phyloP scores from a whole-genome alignment of 2,113 vertebrate species.

The Scomber colias region DNA sequence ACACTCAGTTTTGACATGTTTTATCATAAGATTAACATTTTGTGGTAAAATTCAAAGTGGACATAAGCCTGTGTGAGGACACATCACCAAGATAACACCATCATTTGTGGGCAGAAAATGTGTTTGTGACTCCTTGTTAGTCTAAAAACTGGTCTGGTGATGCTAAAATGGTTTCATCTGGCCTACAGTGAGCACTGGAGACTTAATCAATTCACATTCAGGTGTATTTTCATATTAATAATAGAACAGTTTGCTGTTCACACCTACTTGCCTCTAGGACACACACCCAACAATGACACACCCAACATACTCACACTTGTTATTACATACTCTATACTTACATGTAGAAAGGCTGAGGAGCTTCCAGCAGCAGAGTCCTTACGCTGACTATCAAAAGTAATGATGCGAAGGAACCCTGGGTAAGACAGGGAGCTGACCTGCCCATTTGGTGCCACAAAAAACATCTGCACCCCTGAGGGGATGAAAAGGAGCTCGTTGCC shows the following conservation, averaged over 20 bases:
- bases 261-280: constrained; percentile 2
- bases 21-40: not conserved
- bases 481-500: constrained; percentile 90
- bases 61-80: not conserved
- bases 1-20: not conserved
- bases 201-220: too few relatives aligned
- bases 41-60: not conserved
- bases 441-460: constrained; percentile 92
- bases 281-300: not conserved
- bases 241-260: not conserved
- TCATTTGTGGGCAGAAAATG: not conserved
- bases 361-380: constrained; percentile 70
- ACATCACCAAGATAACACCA: not conserved
- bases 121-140: constrained; percentile 7
- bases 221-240: too few relatives aligned
- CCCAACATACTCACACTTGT: not conserved
- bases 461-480: constrained; percentile 94
- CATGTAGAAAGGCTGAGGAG: constrained; percentile 91
- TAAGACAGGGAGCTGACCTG: constrained; percentile 93
- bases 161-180: not conserved
- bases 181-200: too few relatives aligned
- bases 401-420: constrained; percentile 92
- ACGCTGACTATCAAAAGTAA: constrained; percentile 83
- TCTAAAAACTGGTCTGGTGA: constrained; percentile 14
- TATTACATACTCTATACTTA: constrained; percentile 77